phyloP scores from a whole-genome alignment of 2,113 vertebrate genomes.

The Heteronetta atricapilla region DNA sequence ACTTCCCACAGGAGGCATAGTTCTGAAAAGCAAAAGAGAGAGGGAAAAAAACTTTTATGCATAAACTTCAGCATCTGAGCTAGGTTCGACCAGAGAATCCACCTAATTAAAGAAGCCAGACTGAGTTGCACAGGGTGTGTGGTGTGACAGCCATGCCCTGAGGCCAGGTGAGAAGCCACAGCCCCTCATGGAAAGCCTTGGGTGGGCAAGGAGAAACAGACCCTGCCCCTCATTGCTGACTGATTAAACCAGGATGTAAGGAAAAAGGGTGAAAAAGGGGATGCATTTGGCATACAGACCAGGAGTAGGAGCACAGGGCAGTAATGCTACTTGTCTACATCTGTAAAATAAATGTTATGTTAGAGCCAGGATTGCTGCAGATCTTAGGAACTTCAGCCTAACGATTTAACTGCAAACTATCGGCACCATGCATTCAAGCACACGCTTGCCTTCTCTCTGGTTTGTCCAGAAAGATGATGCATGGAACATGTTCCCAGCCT shows the following conservation, averaged over 20 bases:
- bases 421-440: accelerated
- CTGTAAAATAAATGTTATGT: background rate
- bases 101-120: accelerated
- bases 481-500: accelerated
- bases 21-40: conserved; percentile 64
- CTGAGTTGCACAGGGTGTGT: too few relatives aligned
- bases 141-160: too few relatives aligned
- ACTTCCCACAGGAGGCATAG: conserved; percentile 82
- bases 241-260: background rate
- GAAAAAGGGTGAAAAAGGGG: background rate
- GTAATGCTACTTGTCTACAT: background rate
- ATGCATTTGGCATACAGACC: background rate
- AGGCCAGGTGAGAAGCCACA: background rate
- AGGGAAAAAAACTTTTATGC: conserved; percentile 48
- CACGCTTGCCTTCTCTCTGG: accelerated
- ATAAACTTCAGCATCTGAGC: background rate
- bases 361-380: background rate
- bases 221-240: background rate
- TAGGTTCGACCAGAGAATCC: background rate
- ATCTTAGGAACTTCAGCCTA: background rate
- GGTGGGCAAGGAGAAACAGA: background rate
- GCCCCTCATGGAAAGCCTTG: background rate
- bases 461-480: background rate
- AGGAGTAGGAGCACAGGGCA: background rate
- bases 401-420: background rate